A percentile compares a stretch with the other conserved stretches of the same genome.
These are phyloP conservation scores for Philonicus albiceps DNA, from an alignment of 2,888 invertebrate species.

Conservation along the genomic window DNA sequence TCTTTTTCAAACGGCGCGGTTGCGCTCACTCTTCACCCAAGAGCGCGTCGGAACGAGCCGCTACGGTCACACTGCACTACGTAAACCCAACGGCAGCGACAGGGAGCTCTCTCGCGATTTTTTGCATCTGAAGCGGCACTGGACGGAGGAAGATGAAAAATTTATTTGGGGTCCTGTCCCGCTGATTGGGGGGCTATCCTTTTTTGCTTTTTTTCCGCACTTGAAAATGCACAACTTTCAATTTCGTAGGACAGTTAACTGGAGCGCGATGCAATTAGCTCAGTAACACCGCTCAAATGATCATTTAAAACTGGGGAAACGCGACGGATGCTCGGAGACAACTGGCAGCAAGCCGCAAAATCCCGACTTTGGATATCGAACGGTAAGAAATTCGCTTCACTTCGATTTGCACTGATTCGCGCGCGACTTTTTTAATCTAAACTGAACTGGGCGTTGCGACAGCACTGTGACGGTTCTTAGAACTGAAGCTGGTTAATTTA, in stretches of 20 bases:
- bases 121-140: not conserved
- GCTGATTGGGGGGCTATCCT: not conserved
- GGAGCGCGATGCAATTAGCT: not conserved
- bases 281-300: not conserved
- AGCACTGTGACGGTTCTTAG: not conserved
- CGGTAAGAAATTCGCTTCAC: not conserved
- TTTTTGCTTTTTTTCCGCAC: not conserved
- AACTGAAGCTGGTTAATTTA: conserved; percentile 1
- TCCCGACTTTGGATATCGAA: not conserved
- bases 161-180: not conserved
- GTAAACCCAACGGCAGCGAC: not conserved
- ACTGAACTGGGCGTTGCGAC: not conserved
- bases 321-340: not conserved
- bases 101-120: not conserved
- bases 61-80: not conserved
- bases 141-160: not conserved
- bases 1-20: not conserved
- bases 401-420: not conserved
- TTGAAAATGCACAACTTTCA: conserved; percentile 28
- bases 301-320: not conserved
- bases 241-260: not conserved
- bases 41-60: not conserved
- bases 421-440: not conserved
- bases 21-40: not conserved
- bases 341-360: not conserved